Evolutionary conservation across 2,113 vertebrate genomes (phyloP), one percentile per base, ranked within the genome.

Genomic region (Plotosus lineatus): DNA sequence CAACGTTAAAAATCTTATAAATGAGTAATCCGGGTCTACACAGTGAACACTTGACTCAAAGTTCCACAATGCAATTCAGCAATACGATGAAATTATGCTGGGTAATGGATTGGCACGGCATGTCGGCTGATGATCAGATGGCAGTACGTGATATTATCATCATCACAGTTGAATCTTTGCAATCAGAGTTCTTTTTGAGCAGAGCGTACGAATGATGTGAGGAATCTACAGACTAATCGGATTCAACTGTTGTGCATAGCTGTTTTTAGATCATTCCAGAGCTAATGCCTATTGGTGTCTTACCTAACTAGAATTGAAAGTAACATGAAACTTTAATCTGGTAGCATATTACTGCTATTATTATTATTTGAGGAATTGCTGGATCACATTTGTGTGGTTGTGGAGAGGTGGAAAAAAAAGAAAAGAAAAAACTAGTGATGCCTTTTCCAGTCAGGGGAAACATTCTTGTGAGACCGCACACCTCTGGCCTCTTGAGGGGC

Each of bases 391-490:
- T 58, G 42, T 61, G 14, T 26, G 19, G 14, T 60, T 17, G 12
- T 50, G 9, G 15, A 65, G 23, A 44, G 42, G 1, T 6, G 15
- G 28, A 65, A 36, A 53, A 31, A 23, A 58, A 33, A 0, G 4
- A 79, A 60, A 9, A 63, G 28, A 0, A 21, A 8, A n/a, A 9
- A 71, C 84, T 80, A 80, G 44, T 80, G 78, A 79, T 90, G 85
- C 84, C 86, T 88, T 89, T 88, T 87, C 89, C 88, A 91, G 88
- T 84, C 84, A 75, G 82, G 82, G 87, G 86, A 85, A 82, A 86
- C 90, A 91, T 91, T 89, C 83, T 89, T 23, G 65, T 6, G 50
- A 31, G 60, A 85, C 87, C 68, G 50, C 86, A 83, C 63, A 83
- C 83, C 84, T 78, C 71, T 74, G 58, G 63, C 81, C 87, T 89